These are phyloP conservation scores for Sapayoa aenigma DNA, from an alignment of 2,113 vertebrate genomes.

Conservation along the genomic window DNA sequence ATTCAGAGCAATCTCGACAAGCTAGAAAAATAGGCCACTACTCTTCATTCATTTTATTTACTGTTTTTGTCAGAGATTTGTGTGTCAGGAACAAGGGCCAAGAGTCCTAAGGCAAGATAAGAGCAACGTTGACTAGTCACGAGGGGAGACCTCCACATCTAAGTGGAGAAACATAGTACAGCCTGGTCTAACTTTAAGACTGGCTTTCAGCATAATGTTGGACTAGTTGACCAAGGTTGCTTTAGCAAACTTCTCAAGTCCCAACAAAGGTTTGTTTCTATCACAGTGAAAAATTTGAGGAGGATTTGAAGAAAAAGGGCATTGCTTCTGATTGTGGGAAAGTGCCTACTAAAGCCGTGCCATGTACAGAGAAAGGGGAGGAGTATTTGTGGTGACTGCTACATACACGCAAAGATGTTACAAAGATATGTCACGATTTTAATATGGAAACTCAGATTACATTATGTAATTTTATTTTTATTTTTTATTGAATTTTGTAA, in stretches of 20 bases:
- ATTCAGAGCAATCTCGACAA: neutral
- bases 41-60: neutral
- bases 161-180: neutral
- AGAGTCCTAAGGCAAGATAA: neutral
- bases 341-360: neutral
- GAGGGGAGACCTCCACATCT: neutral
- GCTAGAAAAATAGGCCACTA: neutral
- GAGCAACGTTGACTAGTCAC: rapidly evolving
- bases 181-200: neutral
- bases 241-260: neutral
- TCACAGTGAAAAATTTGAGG: neutral
- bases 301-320: neutral
- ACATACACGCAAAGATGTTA: neutral
- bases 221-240: neutral
- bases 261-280: neutral
- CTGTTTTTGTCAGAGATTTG: neutral
- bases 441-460: neutral
- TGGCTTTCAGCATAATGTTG: neutral
- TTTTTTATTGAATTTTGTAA: neutral
- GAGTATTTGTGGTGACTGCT: neutral
- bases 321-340: neutral
- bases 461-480: neutral
- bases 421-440: neutral
- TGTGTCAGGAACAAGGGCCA: neutral
- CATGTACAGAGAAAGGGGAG: neutral